Evolutionary conservation across 2,888 invertebrate species (phyloP), one percentile per base, ranked within the genome.

Genomic region (Brachyptera risi): DNA sequence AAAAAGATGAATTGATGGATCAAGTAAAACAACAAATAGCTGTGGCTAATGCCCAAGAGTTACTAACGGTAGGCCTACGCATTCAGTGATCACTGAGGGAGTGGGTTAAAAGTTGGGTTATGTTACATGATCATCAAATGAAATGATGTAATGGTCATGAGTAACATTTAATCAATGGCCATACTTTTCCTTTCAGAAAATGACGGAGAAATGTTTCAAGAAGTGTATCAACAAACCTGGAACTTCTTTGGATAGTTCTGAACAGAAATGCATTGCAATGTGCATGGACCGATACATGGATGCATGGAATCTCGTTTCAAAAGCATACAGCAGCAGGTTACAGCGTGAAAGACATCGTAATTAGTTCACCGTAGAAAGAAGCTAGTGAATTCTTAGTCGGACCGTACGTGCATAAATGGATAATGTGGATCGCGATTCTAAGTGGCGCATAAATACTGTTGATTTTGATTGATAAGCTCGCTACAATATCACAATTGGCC

Each of bases 231-330:
- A 78, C 58, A 96, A 93, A 74, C 97, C 97, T 24, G 96, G 96
- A 19, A 86, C 89, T 11, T 87, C 92, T 1, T 74, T 96, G 67
- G 95, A 92, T 74, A 90, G 84, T 72, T 90, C 92, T 0, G 95
- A 95, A 81, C 85, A 96, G 87, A 96, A 94, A 86, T 97, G 96
- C 74, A 84, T 97, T 68, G 92, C 94, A 0, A 95, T 96, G 92
- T 97, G 97, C 75, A 96, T 96, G 96, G 97, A 97, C 76, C 83
- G 97, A 71, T 98, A 93, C 80, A 92, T 96, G 91, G 97, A 98
- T 72, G 86, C 95, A 2, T 96, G 92, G 89, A 93, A 95, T 76
- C 78, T 95, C 59, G 93, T 97, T 11, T 92, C 94, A 11, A 86
- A 88, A 75, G 87, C 95, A 0, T 96, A 96, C 74, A 86, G 89